A percentile compares a stretch with the other conserved stretches of the same genome.
phyloP scores from a whole-genome alignment of 2,888 invertebrate species.

The Shargacucullia verbasci region DNA sequence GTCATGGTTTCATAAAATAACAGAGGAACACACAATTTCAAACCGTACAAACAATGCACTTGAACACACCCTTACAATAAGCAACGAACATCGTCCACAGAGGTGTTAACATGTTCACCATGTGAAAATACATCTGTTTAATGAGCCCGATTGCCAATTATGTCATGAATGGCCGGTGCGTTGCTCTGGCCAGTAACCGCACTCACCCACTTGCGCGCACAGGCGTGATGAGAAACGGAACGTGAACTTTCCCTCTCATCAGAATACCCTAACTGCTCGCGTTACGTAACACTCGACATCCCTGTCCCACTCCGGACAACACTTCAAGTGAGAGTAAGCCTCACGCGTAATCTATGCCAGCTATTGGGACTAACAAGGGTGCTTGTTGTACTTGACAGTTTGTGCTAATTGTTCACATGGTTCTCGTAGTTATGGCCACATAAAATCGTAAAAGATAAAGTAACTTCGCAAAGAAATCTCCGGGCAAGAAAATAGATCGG shows the following conservation, averaged over 20 bases:
- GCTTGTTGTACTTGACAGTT: conserved; percentile 43
- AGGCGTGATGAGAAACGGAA: conserved; percentile 84
- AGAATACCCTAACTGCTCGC: conserved; percentile 78
- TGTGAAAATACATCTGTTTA: conserved; percentile 78
- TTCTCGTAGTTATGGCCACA: conserved; percentile 31
- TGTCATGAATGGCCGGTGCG: conserved; percentile 85
- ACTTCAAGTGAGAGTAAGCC: conserved; percentile 55
- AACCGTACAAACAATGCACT: conserved; percentile 18
- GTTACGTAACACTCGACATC: conserved; percentile 68
- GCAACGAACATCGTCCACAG: conserved; percentile 47
- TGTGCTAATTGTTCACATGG: conserved; percentile 47
- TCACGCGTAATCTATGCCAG: conserved; percentile 46
- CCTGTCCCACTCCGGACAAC: conserved; percentile 63
- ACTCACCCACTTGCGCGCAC: conserved; percentile 86
- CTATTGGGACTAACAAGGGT: conserved; percentile 42
- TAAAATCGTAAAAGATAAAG: not conserved
- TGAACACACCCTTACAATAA: conserved; percentile 34
- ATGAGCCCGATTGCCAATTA: conserved; percentile 85
- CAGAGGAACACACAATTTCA: not conserved
- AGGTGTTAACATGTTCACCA: conserved; percentile 71
- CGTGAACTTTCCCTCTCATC: conserved; percentile 88
- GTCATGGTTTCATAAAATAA: no score
- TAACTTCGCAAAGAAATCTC: not conserved
- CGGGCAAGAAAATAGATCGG: conserved; percentile 31
- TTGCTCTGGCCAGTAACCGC: conserved; percentile 83